These are phyloP conservation scores for Papilio helenus DNA, from an alignment of 1,140 invertebrate genomes.

Conservation along the genomic window DNA sequence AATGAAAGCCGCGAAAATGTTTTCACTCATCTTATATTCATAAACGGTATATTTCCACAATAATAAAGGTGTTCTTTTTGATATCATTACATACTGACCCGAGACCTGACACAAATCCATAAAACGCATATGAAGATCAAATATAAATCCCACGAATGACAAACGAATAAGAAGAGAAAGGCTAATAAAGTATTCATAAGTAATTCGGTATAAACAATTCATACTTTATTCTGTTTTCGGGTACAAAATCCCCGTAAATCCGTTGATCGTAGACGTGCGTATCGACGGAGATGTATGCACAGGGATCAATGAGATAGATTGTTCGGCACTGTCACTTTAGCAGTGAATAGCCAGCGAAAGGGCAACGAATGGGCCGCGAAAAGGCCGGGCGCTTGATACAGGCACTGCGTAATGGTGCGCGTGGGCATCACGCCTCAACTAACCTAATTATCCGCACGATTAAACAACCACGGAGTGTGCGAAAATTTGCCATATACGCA, in stretches of 20 bases:
- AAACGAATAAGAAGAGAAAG: conserved; percentile 48
- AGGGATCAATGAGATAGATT: conserved; percentile 78
- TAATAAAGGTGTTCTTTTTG: background rate
- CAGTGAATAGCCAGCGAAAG: conserved; percentile 34
- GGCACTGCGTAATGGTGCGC: conserved; percentile 60
- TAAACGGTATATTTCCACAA: background rate
- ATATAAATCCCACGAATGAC: conserved; percentile 47
- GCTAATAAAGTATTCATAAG: conserved; percentile 51
- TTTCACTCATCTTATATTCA: background rate
- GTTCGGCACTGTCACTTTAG: conserved; percentile 62
- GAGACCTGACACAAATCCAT: background rate
- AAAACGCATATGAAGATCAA: conserved; percentile 40
- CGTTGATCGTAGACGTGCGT: conserved; percentile 52
- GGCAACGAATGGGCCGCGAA: conserved; percentile 32
- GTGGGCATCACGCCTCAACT: conserved; percentile 58
- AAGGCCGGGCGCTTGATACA: conserved; percentile 41
- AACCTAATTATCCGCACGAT: conserved; percentile 55
- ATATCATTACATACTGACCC: background rate
- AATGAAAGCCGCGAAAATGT: background rate
- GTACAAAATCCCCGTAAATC: conserved; percentile 59
- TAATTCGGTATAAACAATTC: conserved; percentile 53
- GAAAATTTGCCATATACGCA: background rate
- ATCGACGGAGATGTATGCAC: conserved; percentile 76
- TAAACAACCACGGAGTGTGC: conserved; percentile 38
- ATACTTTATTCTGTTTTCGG: conserved; percentile 50